A percentile compares a stretch with the other conserved stretches of the same genome.
Conservation (phyloP, 2,888 invertebrate genomes). For the Meta bourneti region DNA sequence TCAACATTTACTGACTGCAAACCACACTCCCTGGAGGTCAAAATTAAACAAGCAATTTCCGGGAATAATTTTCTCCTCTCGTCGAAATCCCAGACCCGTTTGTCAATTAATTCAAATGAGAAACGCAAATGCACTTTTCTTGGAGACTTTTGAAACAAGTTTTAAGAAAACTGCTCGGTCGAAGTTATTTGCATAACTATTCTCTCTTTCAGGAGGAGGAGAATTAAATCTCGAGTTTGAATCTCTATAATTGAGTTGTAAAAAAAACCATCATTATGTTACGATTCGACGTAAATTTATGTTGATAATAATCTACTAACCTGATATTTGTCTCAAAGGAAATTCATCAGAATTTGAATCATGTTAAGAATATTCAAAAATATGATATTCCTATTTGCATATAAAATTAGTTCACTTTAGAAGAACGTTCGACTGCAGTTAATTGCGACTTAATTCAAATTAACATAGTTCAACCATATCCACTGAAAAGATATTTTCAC, state of each 20-base stretch:
- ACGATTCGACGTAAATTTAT: neutral
- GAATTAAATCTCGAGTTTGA: neutral
- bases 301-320: neutral
- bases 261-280: neutral
- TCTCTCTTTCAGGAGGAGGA: neutral
- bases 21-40: conserved; percentile 22
- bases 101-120: conserved; percentile 1
- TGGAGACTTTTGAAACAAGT: neutral
- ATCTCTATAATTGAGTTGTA: neutral
- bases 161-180: neutral
- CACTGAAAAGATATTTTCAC: no score
- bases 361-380: no score
- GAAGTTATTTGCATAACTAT: neutral
- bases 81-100: neutral
- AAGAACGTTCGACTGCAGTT: no score
- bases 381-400: no score
- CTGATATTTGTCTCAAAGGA: no score
- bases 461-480: no score
- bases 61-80: neutral
- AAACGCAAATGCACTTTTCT: conserved; percentile 1
- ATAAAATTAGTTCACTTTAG: no score
- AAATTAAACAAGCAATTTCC: conserved; percentile 35
- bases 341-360: no score
- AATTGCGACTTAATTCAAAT: no score
- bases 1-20: conserved; percentile 33